phyloP scores from a whole-genome alignment of 2,797 vertebrate species.

The Oreochromis mossambicus region DNA sequence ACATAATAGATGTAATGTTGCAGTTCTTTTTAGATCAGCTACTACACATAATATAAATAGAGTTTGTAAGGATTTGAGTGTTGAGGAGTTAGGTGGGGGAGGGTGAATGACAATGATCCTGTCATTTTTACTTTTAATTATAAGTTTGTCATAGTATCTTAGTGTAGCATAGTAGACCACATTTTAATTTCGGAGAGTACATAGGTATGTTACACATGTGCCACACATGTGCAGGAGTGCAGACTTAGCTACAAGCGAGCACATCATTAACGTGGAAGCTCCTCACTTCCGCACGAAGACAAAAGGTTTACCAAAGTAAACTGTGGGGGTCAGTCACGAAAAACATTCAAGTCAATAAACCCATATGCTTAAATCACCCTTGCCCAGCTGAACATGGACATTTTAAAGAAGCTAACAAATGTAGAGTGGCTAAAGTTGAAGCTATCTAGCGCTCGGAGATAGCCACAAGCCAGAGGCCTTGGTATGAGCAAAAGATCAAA shows the following conservation, averaged over 20 bases:
- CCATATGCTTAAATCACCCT: background rate
- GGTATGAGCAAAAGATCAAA: background rate
- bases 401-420: background rate
- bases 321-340: background rate
- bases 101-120: background rate
- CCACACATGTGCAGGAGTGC: background rate
- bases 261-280: background rate
- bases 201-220: background rate
- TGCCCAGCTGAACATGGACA: background rate
- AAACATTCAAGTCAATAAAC: background rate
- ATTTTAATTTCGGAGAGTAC: background rate
- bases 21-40: background rate
- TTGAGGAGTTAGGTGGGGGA: background rate
- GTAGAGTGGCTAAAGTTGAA: background rate
- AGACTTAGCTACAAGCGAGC: background rate
- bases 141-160: background rate
- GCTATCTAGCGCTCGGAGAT: background rate
- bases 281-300: background rate
- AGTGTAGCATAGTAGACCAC: background rate
- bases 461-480: background rate
- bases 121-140: background rate
- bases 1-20: background rate
- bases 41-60: background rate
- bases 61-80: background rate
- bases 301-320: background rate